Conservation (phyloP, 2,888 invertebrate genomes). For the Teleogryllus oceanicus region DNA sequence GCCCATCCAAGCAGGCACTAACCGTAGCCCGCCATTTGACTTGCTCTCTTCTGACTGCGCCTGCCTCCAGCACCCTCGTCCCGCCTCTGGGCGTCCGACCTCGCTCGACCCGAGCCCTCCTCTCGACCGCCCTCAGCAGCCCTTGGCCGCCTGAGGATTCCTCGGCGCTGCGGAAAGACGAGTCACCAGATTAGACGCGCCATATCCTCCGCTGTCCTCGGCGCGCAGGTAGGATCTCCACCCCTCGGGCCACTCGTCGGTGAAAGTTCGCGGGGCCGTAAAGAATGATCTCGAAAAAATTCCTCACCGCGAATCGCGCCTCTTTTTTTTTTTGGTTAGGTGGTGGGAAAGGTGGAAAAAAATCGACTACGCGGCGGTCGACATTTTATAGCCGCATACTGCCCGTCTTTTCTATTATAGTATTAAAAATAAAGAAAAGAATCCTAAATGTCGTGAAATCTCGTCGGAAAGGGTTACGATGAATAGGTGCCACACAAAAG, state of each 20-base stretch:
- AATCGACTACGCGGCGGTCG: neutral
- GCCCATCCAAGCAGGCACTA: too few relatives aligned
- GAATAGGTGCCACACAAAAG: neutral
- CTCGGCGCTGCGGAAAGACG: neutral
- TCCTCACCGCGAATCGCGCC: neutral
- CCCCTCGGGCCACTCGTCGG: neutral
- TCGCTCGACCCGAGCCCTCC: too few relatives aligned
- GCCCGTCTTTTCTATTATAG: neutral
- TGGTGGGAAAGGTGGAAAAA: neutral
- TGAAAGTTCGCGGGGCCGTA: neutral
- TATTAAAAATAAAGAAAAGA: slow-evolving; percentile 1
- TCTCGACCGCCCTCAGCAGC: too few relatives aligned
- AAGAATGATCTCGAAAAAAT: neutral
- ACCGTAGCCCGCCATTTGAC: too few relatives aligned
- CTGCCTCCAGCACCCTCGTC: neutral
- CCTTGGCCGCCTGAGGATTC: too few relatives aligned
- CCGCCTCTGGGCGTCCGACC: neutral
- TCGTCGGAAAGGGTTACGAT: neutral
- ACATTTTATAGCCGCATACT: neutral
- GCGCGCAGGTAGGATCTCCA: neutral
- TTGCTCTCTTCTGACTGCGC: neutral
- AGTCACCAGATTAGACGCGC: neutral
- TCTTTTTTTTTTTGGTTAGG: neutral
- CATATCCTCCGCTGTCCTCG: neutral
- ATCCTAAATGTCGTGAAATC: neutral